phyloP scores from a whole-genome alignment of 2,888 invertebrate genomes.

The Stramonita haemastoma region DNA sequence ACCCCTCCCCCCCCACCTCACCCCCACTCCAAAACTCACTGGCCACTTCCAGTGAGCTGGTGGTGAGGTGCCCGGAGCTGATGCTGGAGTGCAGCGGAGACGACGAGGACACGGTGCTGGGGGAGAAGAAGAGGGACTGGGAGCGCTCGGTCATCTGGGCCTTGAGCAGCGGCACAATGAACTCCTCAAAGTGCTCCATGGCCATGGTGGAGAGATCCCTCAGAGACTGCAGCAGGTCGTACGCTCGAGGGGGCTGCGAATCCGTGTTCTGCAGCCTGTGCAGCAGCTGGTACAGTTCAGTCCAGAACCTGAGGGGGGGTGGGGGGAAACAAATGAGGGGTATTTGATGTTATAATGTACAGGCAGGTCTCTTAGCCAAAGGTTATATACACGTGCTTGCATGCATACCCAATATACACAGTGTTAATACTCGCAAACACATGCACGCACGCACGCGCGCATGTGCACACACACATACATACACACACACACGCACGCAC shows the following conservation, averaged over 20 bases:
- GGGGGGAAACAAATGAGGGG: background rate
- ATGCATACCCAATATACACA: too few species aligned
- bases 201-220: constrained; percentile 96
- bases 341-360: background rate
- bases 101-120: background rate
- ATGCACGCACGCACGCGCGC: too few species aligned
- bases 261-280: constrained; percentile 83
- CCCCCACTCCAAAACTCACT: background rate
- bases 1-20: background rate
- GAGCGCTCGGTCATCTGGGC: constrained; percentile 48
- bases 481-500: too few species aligned
- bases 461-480: too few species aligned
- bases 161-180: constrained; percentile 85
- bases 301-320: constrained; percentile 86
- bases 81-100: constrained; percentile 1
- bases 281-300: constrained; percentile 88
- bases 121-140: constrained; percentile 7
- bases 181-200: constrained; percentile 96
- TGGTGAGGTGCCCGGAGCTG: background rate
- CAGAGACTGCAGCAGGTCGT: constrained; percentile 91
- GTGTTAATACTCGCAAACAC: too few species aligned
- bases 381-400: too few species aligned
- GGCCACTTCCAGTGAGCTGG: constrained; percentile 9
- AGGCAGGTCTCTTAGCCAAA: too few species aligned
- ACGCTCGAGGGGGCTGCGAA: constrained; percentile 84